Conservation (phyloP, 1,140 invertebrate genomes). For the Megathymus violae region DNA sequence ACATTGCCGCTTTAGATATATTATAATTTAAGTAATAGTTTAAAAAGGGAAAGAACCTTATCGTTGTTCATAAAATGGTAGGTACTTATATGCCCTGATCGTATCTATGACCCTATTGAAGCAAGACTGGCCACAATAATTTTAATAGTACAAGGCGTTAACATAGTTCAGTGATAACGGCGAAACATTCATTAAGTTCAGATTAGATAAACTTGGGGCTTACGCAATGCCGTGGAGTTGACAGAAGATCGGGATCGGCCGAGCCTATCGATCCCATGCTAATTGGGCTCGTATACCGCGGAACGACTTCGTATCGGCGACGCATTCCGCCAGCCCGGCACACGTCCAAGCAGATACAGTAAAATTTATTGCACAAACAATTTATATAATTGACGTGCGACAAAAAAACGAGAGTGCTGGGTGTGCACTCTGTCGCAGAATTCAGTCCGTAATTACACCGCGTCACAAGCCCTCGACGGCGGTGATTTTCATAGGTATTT, state of each 20-base stretch:
- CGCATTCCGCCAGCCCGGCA: constrained; percentile 70
- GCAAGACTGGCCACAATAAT: constrained; percentile 6
- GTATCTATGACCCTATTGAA: background rate
- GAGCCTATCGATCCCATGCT: constrained; percentile 79
- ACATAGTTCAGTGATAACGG: constrained; percentile 58
- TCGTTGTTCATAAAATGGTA: no score
- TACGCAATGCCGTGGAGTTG: constrained; percentile 70
- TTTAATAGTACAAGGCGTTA: constrained; percentile 38
- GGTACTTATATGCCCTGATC: no score
- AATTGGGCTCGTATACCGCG: constrained; percentile 69
- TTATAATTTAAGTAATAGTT: no score
- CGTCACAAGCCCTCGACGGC: constrained; percentile 54
- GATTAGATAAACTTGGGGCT: constrained; percentile 74
- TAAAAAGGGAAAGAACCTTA: no score
- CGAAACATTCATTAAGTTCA: constrained; percentile 74
- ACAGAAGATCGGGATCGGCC: constrained; percentile 72
- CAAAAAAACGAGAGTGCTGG: constrained; percentile 80
- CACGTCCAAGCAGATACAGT: constrained; percentile 74
- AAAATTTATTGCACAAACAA: constrained; percentile 82
- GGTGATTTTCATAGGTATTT: constrained; percentile 70
- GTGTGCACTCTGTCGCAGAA: constrained; percentile 71
- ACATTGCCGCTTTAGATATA: no score
- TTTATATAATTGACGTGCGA: constrained; percentile 82
- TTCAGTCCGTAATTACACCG: constrained; percentile 70
- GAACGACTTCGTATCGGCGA: constrained; percentile 65